A percentile compares a stretch with the other conserved stretches of the same genome.
These are phyloP conservation scores for Fistularia commersonii DNA, from an alignment of 2,797 vertebrate genomes.

Conservation along the genomic window DNA sequence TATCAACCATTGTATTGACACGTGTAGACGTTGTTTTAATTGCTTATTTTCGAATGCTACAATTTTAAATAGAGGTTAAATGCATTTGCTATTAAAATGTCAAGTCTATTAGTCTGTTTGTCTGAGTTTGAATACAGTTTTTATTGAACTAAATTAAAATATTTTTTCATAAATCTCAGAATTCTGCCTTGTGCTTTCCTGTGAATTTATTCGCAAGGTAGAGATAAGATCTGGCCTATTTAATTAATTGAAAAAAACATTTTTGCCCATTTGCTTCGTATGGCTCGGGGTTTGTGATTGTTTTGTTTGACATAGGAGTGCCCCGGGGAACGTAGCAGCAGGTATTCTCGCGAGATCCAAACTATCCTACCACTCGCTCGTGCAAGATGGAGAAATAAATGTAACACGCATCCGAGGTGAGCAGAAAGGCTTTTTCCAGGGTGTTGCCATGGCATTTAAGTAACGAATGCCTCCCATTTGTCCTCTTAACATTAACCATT, in stretches of 20 bases:
- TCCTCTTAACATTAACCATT: neutral
- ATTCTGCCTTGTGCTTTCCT: constrained; percentile 34
- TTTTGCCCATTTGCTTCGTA: no score
- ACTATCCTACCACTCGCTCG: constrained; percentile 68
- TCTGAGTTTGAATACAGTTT: constrained; percentile 49
- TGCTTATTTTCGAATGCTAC: constrained; percentile 19
- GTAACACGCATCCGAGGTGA: constrained; percentile 79
- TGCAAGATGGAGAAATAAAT: constrained; percentile 84
- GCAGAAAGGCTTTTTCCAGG: constrained; percentile 49
- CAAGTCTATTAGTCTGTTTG: constrained; percentile 37
- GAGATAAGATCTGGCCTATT: neutral
- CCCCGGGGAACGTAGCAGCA: constrained; percentile 40
- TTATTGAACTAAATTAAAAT: constrained; percentile 61
- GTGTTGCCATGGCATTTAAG: constrained; percentile 6
- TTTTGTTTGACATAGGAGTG: constrained; percentile 53
- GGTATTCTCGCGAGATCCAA: constrained; percentile 73
- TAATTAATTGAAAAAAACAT: no score
- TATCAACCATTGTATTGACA: constrained; percentile 35
- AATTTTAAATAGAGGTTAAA: constrained; percentile 11
- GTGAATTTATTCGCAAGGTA: constrained; percentile 20
- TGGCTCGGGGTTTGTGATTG: constrained; percentile 1
- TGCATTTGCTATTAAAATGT: constrained; percentile 45
- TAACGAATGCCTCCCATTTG: neutral
- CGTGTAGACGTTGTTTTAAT: constrained; percentile 13
- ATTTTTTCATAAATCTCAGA: constrained; percentile 59